Percentiles rank a stretch among this genome's conserved stretches.
Conservation (phyloP, 2,797 vertebrate species). For the Xenops minutus region DNA sequence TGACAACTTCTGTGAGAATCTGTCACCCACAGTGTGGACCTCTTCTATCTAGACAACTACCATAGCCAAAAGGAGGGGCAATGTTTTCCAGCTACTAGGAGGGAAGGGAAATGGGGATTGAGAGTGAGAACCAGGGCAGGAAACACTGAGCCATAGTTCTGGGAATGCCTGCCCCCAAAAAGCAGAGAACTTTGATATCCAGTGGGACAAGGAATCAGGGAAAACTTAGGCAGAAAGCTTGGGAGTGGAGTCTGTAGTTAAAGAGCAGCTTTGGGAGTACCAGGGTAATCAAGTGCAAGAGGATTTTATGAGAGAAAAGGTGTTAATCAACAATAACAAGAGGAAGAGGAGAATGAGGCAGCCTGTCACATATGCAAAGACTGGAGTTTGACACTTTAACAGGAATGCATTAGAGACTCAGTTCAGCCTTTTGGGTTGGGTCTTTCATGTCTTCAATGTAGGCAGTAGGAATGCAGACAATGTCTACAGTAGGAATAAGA, state of each 20-base stretch:
- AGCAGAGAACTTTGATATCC: background rate
- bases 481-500: background rate
- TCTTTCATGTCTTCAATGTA: background rate
- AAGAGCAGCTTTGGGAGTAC: background rate
- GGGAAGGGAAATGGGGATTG: background rate
- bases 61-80: background rate
- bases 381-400: background rate
- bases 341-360: background rate
- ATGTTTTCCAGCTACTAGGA: background rate
- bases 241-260: background rate
- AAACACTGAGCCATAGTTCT: background rate
- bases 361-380: background rate
- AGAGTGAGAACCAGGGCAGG: accelerated
- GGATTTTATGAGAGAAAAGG: background rate
- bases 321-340: background rate
- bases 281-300: background rate
- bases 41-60: background rate
- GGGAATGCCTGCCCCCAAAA: background rate
- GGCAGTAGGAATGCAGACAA: too few relatives aligned
- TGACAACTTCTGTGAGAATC: background rate
- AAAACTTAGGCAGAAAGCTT: background rate
- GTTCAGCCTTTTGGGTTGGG: background rate
- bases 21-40: background rate
- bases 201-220: background rate
- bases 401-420: background rate